Percentiles rank a stretch among this genome's conserved stretches.
Evolutionary conservation across 1,140 invertebrate species (phyloP).

Genomic region (Elymnias hypermnestra): DNA sequence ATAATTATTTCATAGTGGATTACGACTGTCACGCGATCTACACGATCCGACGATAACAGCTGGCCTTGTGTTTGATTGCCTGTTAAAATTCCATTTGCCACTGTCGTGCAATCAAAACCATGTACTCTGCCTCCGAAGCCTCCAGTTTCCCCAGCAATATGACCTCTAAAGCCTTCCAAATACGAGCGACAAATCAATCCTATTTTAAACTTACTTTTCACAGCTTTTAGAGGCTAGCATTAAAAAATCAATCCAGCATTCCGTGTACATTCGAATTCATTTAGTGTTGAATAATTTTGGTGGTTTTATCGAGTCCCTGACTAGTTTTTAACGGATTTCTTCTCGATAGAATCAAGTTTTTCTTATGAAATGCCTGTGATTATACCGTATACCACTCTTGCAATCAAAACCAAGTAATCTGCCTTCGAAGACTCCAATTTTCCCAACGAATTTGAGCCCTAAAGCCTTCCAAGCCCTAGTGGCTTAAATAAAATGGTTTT

Average conservation of each 20-base stretch:
- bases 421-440: not conserved
- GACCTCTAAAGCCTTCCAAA: not conserved
- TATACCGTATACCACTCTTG: slow-evolving; percentile 13
- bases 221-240: slow-evolving; percentile 14
- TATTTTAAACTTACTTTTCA: slow-evolving; percentile 1
- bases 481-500: too few species aligned
- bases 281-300: not conserved
- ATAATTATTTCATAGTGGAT: slow-evolving; percentile 17
- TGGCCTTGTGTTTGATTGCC: slow-evolving; percentile 19
- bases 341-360: too few species aligned
- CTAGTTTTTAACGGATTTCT: too few species aligned
- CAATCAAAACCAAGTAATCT: slow-evolving; percentile 4
- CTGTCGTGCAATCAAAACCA: slow-evolving; percentile 5
- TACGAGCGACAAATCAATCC: not conserved
- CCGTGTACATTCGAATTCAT: slow-evolving; percentile 8
- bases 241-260: slow-evolving; percentile 19
- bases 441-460: not conserved
- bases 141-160: not conserved
- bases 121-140: slow-evolving; percentile 1
- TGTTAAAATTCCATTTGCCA: slow-evolving; percentile 21
- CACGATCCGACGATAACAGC: slow-evolving; percentile 9
- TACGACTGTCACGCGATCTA: slow-evolving; percentile 17
- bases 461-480: too few species aligned
- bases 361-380: slow-evolving; percentile 20
- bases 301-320: too few species aligned